Evolutionary conservation across 2,113 vertebrate species (phyloP).

Genomic region (Carassius auratus): DNA sequence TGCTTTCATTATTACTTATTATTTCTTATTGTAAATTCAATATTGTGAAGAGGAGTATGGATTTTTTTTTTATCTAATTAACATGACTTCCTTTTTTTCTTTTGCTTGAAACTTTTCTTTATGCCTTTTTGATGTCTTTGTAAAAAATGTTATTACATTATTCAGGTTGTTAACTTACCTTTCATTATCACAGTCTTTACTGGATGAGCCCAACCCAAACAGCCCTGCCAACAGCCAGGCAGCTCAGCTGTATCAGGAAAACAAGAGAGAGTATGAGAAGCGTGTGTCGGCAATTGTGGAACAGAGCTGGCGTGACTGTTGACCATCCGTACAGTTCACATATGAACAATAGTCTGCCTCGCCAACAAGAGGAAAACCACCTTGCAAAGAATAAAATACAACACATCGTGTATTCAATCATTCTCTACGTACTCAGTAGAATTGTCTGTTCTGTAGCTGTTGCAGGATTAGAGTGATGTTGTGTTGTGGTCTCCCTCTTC

Average conservation of each 20-base stretch:
- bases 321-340: constrained; percentile 79
- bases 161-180: constrained; percentile 34
- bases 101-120: background rate
- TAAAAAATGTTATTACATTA: background rate
- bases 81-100: background rate
- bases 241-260: constrained; percentile 98
- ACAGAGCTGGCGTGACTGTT: constrained; percentile 99
- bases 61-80: background rate
- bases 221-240: constrained; percentile 99
- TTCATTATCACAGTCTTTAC: constrained; percentile 82
- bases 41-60: no score
- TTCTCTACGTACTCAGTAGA: constrained; percentile 72
- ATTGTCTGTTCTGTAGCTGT: constrained; percentile 85
- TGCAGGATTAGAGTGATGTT: constrained; percentile 88
- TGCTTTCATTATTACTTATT: no score
- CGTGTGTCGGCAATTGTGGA: constrained; percentile 98
- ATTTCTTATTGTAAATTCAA: no score
- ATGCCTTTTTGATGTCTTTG: background rate
- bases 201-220: constrained; percentile 99
- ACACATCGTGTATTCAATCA: constrained; percentile 73
- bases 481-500: constrained; percentile 82
- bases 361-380: constrained; percentile 77
- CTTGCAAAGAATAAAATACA: constrained; percentile 60
- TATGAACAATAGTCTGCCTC: constrained; percentile 84
- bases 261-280: constrained; percentile 98